Evolutionary conservation across 1,140 invertebrate species (phyloP).

Genomic region (Sminthurides bifidus): DNA sequence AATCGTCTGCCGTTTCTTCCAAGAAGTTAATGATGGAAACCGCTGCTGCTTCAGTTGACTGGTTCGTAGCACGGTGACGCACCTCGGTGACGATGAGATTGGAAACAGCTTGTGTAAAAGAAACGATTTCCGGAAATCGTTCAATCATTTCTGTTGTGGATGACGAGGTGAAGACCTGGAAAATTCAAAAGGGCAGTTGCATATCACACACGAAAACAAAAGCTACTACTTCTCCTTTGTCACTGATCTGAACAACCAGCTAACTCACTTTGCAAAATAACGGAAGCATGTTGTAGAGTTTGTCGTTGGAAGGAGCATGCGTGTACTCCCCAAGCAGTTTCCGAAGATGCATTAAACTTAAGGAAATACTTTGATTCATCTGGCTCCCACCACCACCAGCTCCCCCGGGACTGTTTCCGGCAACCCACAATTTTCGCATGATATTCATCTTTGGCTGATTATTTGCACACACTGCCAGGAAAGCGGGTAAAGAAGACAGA

Average conservation of each 20-base stretch:
- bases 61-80: conserved; percentile 79
- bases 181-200: no score
- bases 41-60: conserved; percentile 87
- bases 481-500: background rate
- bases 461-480: background rate
- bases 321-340: conserved; percentile 90
- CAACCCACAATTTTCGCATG: conserved; percentile 32
- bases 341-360: conserved; percentile 88
- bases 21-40: conserved; percentile 91
- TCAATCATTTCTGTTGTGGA: conserved; percentile 86
- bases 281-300: conserved; percentile 95
- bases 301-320: conserved; percentile 77
- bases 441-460: conserved; percentile 32
- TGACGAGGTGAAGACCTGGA: conserved; percentile 76
- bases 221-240: no score
- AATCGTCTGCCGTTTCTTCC: conserved; percentile 72
- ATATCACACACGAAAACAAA: no score
- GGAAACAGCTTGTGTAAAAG: conserved; percentile 87
- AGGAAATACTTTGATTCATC: conserved; percentile 52
- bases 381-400: background rate
- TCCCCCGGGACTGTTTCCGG: conserved; percentile 4
- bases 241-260: no score
- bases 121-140: conserved; percentile 84
- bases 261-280: conserved; percentile 93
- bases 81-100: conserved; percentile 92